A percentile compares a stretch with the other conserved stretches of the same genome.
phyloP scores from a whole-genome alignment of 1,140 invertebrate genomes.

The Sinella curviseta region DNA sequence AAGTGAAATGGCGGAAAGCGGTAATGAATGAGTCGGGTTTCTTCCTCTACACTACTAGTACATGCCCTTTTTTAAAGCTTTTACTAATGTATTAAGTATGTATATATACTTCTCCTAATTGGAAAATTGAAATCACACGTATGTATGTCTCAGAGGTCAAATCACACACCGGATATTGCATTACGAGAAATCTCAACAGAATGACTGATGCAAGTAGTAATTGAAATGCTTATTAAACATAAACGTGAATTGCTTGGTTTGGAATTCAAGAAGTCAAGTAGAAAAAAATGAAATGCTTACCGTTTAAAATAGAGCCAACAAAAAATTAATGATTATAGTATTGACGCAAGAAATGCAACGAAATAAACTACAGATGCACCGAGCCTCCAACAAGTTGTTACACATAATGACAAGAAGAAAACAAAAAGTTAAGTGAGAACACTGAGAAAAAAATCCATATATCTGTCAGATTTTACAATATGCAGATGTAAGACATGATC shows the following conservation, averaged over 20 bases:
- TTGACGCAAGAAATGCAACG: too few species aligned
- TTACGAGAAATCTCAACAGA: too few species aligned
- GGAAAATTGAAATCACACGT: too few species aligned
- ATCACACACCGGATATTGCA: slow-evolving; percentile 5
- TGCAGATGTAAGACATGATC: neutral
- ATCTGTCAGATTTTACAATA: slow-evolving; percentile 4
- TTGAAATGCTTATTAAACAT: neutral
- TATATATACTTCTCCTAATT: neutral
- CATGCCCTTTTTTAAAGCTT: too few species aligned
- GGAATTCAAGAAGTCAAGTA: too few species aligned
- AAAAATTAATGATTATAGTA: too few species aligned
- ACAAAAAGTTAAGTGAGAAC: neutral
- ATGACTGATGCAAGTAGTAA: neutral
- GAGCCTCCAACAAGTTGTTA: neutral
- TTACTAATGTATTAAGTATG: too few species aligned
- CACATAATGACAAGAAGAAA: neutral
- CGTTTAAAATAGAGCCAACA: too few species aligned
- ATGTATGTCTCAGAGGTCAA: neutral
- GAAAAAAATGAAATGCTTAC: too few species aligned
- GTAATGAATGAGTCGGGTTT: neutral
- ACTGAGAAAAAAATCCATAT: slow-evolving; percentile 1
- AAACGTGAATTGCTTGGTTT: neutral
- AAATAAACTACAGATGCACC: too few species aligned
- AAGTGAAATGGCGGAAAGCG: slow-evolving; percentile 13
- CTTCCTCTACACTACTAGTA: neutral